Conservation (phyloP, 2,888 invertebrate genomes). For the Diloba caeruleocephala region DNA sequence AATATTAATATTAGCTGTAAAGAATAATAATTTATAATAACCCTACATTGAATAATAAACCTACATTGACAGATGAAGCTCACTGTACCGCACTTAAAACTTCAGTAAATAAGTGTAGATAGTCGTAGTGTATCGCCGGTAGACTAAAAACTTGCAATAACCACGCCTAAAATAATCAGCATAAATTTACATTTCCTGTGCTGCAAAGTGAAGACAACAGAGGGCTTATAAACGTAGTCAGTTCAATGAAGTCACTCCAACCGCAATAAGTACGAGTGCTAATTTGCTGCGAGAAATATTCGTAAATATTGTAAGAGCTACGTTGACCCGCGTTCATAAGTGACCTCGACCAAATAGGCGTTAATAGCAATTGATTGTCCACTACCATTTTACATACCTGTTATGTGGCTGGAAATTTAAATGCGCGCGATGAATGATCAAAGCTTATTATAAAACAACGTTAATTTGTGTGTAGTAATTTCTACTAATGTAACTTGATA, state of each 20-base stretch:
- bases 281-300: neutral
- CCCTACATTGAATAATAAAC: constrained; percentile 3
- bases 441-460: constrained; percentile 31
- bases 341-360: constrained; percentile 6
- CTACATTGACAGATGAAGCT: constrained; percentile 25
- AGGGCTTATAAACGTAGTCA: too few relatives aligned
- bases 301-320: constrained; percentile 1
- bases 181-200: too few relatives aligned
- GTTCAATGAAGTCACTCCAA: too few relatives aligned
- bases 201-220: too few relatives aligned
- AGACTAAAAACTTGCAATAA: too few relatives aligned
- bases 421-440: constrained; percentile 19
- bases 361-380: constrained; percentile 4
- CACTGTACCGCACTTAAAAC: neutral
- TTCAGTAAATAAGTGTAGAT: neutral
- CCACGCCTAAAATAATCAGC: too few relatives aligned
- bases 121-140: too few relatives aligned
- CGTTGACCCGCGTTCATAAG: constrained; percentile 2
- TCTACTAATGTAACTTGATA: constrained; percentile 5
- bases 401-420: constrained; percentile 33
- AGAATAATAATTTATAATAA: neutral
- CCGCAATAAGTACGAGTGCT: too few relatives aligned
- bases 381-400: constrained; percentile 42
- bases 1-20: too few relatives aligned
- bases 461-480: constrained; percentile 21